A percentile compares a stretch with the other conserved stretches of the same genome.
Conservation (phyloP, 2,797 vertebrate genomes). For the Lophius americanus region DNA sequence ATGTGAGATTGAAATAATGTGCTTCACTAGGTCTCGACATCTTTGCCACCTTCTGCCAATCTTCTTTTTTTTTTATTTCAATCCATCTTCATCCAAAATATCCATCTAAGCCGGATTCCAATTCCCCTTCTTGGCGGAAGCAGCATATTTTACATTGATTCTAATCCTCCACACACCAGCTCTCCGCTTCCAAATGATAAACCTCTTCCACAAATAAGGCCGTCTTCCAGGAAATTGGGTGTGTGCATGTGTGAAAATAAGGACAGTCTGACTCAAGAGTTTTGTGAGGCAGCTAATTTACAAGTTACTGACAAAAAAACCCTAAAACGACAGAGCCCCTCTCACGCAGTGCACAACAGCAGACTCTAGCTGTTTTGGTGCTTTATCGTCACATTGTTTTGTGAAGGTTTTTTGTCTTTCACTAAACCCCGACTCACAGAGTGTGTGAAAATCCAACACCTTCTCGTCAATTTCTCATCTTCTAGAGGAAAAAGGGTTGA, state of each 20-base stretch:
- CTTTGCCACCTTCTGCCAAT: background rate
- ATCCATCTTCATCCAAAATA: constrained; percentile 14
- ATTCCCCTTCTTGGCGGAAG: constrained; percentile 35
- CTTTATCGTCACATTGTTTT: too few species aligned
- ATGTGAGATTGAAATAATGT: background rate
- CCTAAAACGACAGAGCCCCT: too few species aligned
- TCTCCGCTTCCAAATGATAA: constrained; percentile 23
- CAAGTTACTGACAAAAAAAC: too few species aligned
- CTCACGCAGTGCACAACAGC: too few species aligned
- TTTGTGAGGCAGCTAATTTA: too few species aligned
- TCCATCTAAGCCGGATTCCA: constrained; percentile 12
- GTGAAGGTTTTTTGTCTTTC: too few species aligned
- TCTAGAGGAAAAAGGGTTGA: too few species aligned
- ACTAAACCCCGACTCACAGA: too few species aligned
- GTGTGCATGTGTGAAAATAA: constrained; percentile 4
- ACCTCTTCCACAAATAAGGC: constrained; percentile 32
- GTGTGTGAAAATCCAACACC: too few species aligned
- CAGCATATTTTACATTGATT: constrained; percentile 33
- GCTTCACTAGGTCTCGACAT: background rate
- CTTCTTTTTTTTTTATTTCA: background rate
- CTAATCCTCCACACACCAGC: constrained; percentile 16
- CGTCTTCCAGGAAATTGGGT: constrained; percentile 6
- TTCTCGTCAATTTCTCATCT: too few species aligned
- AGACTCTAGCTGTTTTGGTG: too few species aligned
- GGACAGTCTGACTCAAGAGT: constrained; percentile 22